phyloP scores from a whole-genome alignment of 2,888 invertebrate genomes.

The Parnassius orleans region DNA sequence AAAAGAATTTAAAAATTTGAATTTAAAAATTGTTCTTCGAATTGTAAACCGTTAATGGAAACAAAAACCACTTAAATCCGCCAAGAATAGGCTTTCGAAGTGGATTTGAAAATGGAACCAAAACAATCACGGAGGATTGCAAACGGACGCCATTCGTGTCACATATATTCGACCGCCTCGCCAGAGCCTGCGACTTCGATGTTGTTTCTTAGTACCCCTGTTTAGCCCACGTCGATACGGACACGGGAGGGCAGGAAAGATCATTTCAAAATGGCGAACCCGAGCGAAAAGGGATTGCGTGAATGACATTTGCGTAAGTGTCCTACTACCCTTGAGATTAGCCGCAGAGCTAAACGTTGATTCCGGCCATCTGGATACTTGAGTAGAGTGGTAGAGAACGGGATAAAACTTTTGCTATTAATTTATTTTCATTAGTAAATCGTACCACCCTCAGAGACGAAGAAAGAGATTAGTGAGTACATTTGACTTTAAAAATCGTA shows the following conservation, averaged over 20 bases:
- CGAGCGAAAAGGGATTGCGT: slow-evolving; percentile 59
- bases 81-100: slow-evolving; percentile 42
- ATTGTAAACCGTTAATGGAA: slow-evolving; percentile 31
- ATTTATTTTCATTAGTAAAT: too few relatives aligned
- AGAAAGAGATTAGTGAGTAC: too few relatives aligned
- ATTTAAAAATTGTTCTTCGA: neutral
- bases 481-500: too few relatives aligned
- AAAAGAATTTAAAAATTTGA: neutral
- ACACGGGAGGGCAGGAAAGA: slow-evolving; percentile 37
- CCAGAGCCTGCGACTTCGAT: slow-evolving; percentile 37
- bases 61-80: slow-evolving; percentile 32
- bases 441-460: too few relatives aligned
- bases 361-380: slow-evolving; percentile 41
- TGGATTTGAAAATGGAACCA: slow-evolving; percentile 58
- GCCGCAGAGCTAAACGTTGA: slow-evolving; percentile 43
- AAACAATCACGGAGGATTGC: slow-evolving; percentile 61
- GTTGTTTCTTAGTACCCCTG: slow-evolving; percentile 32
- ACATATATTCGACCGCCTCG: slow-evolving; percentile 46
- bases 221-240: slow-evolving; percentile 29
- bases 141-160: slow-evolving; percentile 52
- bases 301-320: slow-evolving; percentile 71
- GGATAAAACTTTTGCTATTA: neutral
- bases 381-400: slow-evolving; percentile 34
- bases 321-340: slow-evolving; percentile 65
- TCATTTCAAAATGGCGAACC: slow-evolving; percentile 40